Conservation (phyloP, 2,113 vertebrate genomes). For the Elephantulus edwardii region DNA sequence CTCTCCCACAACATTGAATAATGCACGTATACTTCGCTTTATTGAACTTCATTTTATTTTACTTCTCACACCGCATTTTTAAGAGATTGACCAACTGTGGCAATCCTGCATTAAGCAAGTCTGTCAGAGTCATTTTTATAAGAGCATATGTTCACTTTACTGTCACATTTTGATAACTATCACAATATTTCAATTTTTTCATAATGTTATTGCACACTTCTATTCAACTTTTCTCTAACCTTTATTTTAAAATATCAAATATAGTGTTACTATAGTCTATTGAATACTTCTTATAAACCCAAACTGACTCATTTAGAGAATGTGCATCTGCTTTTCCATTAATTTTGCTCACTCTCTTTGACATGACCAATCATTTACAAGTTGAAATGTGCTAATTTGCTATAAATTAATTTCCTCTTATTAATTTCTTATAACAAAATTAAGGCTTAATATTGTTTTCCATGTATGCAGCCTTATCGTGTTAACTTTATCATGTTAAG, state of each 20-base stretch:
- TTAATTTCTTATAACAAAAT: background rate
- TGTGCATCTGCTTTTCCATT: background rate
- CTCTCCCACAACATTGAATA: accelerated
- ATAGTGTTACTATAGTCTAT: background rate
- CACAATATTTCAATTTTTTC: too few species aligned
- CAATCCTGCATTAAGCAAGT: too few species aligned
- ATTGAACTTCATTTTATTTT: too few species aligned
- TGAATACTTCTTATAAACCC: background rate
- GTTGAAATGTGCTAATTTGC: background rate
- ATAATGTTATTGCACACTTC: background rate
- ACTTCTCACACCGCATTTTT: too few species aligned
- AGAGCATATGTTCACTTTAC: too few species aligned
- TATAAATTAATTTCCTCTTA: background rate
- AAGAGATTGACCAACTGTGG: too few species aligned
- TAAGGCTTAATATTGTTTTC: background rate
- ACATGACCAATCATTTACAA: background rate
- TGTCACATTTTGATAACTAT: too few species aligned
- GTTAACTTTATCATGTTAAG: background rate
- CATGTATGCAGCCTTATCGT: background rate
- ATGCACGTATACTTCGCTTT: too few species aligned
- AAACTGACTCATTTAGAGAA: background rate
- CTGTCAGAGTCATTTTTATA: too few species aligned
- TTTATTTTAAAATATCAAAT: background rate
- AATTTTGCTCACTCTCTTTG: too few species aligned
- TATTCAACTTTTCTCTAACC: background rate